phyloP scores from a whole-genome alignment of 2,113 vertebrate species.

The Hypocryptadius cinnamomeus region DNA sequence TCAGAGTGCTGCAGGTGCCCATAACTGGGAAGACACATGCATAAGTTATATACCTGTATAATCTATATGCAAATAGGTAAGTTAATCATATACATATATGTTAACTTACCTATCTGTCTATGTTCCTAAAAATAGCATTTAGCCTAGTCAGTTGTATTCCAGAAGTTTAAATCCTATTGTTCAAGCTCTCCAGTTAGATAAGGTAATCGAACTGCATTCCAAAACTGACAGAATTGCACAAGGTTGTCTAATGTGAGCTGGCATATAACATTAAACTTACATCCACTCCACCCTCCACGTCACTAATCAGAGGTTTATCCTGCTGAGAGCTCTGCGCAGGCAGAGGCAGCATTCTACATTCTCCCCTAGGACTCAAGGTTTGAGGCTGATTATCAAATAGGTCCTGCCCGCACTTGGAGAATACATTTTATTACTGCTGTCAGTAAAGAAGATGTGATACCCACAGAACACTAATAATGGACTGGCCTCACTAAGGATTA shows the following conservation, averaged over 20 bases:
- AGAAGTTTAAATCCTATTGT: slow-evolving; percentile 2
- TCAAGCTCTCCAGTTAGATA: not conserved
- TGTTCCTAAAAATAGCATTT: not conserved
- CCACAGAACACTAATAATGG: not conserved
- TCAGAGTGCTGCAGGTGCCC: not conserved
- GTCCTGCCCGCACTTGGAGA: not conserved
- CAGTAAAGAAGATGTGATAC: not conserved
- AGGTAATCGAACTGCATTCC: not conserved
- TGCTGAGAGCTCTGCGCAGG: not conserved
- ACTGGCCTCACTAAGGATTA: not conserved
- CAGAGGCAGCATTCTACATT: not conserved
- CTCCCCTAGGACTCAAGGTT: not conserved
- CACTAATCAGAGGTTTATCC: not conserved
- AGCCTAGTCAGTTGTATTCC: not conserved
- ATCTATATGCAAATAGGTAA: not conserved
- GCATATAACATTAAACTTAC: not conserved
- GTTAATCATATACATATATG: not conserved
- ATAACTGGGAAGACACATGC: not conserved
- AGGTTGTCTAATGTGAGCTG: not conserved
- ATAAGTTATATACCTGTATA: not conserved
- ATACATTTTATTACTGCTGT: not conserved
- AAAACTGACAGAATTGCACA: not conserved
- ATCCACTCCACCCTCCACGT: not conserved
- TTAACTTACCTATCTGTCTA: not conserved
- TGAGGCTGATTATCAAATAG: not conserved